Percentiles rank a stretch among this genome's conserved stretches.
These are phyloP conservation scores for Coenonympha glycerion DNA, from an alignment of 2,888 invertebrate genomes.

Conservation along the genomic window DNA sequence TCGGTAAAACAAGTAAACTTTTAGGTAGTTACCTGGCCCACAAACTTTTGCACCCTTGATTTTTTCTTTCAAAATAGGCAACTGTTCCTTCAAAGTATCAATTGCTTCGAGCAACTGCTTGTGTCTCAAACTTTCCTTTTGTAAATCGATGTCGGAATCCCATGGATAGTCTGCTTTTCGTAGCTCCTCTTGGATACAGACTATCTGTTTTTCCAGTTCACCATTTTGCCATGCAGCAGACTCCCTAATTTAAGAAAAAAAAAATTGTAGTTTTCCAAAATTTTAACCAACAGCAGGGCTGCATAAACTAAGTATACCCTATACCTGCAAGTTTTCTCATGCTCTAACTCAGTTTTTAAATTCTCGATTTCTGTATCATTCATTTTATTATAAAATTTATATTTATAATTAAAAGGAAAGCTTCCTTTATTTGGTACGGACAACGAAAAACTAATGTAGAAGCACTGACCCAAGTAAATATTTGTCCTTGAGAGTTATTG, in stretches of 20 bases:
- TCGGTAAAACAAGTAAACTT: too few species aligned
- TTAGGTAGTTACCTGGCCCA: conserved; percentile 58
- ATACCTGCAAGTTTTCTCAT: conserved; percentile 68
- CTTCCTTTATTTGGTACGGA: background rate
- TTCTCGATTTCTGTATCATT: conserved; percentile 66
- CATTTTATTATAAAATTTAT: conserved; percentile 36
- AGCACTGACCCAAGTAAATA: conserved; percentile 3
- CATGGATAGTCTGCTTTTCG: conserved; percentile 59
- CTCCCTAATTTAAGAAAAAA: conserved; percentile 43
- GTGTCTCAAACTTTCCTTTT: conserved; percentile 55
- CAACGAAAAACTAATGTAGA: background rate
- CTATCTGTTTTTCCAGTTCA: conserved; percentile 66
- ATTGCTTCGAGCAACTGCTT: conserved; percentile 59
- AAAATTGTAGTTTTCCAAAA: background rate
- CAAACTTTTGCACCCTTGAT: conserved; percentile 68
- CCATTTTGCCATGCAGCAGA: conserved; percentile 68
- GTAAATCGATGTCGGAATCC: conserved; percentile 61
- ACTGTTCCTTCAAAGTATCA: conserved; percentile 52
- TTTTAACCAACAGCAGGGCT: background rate
- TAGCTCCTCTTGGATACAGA: conserved; percentile 61
- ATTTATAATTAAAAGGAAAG: background rate
- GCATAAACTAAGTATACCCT: background rate
- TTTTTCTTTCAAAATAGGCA: conserved; percentile 61
- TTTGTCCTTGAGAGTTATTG: conserved; percentile 6
- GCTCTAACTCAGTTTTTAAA: conserved; percentile 65